These are phyloP conservation scores for Saccopteryx leptura DNA, from an alignment of 2,113 vertebrate species.

Conservation along the genomic window DNA sequence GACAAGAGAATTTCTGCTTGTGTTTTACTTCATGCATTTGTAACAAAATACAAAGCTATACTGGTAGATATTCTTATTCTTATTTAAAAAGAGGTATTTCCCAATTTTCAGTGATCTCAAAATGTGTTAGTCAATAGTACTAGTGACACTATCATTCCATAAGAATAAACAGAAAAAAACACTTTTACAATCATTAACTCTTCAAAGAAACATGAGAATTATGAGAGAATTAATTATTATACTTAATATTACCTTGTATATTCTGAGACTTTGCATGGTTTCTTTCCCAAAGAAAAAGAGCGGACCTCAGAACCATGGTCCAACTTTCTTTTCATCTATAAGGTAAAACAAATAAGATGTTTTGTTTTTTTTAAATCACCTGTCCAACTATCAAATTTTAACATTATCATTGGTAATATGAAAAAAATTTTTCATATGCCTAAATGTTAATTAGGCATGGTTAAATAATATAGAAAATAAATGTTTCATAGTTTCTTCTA, in stretches of 20 bases:
- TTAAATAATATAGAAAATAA: conserved; percentile 59
- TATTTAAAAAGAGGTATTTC: conserved; percentile 45
- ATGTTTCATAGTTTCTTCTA: conserved; percentile 64
- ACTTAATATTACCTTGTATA: conserved; percentile 95
- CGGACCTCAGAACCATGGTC: conserved; percentile 99
- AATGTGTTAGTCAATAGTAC: conserved; percentile 7
- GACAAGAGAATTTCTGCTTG: conserved; percentile 66
- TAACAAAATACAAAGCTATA: conserved; percentile 17
- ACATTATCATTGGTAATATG: conserved; percentile 31
- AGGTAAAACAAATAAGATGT: conserved; percentile 85
- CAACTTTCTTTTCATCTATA: conserved; percentile 99
- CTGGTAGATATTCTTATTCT: conserved; percentile 11
- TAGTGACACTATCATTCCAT: conserved; percentile 8
- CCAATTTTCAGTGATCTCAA: conserved; percentile 53
- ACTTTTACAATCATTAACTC: conserved; percentile 60
- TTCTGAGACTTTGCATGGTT: conserved; percentile 99
- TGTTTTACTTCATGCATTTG: conserved; percentile 8
- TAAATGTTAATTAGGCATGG: conserved; percentile 42
- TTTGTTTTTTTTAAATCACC: conserved; percentile 34
- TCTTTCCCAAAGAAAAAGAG: conserved; percentile 99
- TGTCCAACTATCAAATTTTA: conserved; percentile 54
- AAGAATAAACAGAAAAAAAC: conserved; percentile 58
- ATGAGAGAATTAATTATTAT: conserved; percentile 72
- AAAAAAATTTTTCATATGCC: conserved; percentile 40
- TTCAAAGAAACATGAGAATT: conserved; percentile 67